Base-by-base conservation (phyloP, 2,797 vertebrate species). In the Myotis planiceps region DNA sequence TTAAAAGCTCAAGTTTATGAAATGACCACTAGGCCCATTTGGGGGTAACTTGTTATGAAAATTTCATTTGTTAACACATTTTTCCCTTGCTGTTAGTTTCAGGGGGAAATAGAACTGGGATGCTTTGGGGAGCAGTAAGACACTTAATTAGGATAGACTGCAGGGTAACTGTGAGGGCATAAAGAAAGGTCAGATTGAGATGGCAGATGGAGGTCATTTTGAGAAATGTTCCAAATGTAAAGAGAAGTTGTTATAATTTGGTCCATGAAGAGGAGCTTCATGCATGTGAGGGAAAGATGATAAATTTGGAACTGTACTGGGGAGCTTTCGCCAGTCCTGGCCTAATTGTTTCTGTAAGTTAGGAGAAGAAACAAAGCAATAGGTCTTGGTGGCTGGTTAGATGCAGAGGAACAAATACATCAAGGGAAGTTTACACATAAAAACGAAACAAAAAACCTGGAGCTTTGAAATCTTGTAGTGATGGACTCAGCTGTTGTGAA, bases 341-440 rank as follows among this genome's bases (percentile, higher is more conserved):
- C 51, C 72, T 74, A 27, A 23, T 13, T 53, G 81, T 58, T 86
- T 95, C 34, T 72, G 65, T 71, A 94, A 78, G 5, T 18, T 6
- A 37, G 27, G 21, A 83, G 29, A 7, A 90, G 65, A 18, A 76
- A 66, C 3, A 89, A 63, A 89, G 4, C 42, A 42, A 5, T 0
- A 21, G 45, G 71, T 34, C 29, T 6, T 60, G 21, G 14, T 42
- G 65, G 7, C 21, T 78, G 25, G 29, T 10, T 81, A 58, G 8
- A 80, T 42, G 1, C 9, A 39, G 15, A 87, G 14, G 49, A 49
- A 63, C 18, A 96, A n/a, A 66, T 51, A 78, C 16, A 42, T 60
- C 16, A 66, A 72, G 23, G 39, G 9, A 13, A 72, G 10, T 76
- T 71, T 66, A 66, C 21, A 66, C 18, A 53, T 60, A 37, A 87